Base-by-base conservation (phyloP, 2,113 vertebrate species). In the Sialia sialis region DNA sequence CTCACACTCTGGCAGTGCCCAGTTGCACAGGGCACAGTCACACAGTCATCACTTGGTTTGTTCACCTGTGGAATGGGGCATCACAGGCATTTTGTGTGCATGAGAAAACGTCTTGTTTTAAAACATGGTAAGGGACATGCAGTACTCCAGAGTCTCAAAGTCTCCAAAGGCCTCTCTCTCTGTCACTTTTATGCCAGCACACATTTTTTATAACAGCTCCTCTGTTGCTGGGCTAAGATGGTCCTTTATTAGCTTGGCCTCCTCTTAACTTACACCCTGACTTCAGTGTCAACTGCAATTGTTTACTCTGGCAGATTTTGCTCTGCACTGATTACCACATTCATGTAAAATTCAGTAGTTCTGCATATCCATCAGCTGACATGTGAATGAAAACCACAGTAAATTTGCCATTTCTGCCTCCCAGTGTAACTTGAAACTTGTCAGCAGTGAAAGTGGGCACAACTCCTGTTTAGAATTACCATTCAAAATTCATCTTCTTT, bases 271-370 rank as follows among this genome's bases (percentile, higher is more conserved):
- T 62, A 82, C 0, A 3, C 52, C 66, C 86, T 64, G 49, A 86
- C 49, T 94, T 91, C 59, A 75, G 22, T 36, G 59, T 55, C 91
- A 90, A 32, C 52, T 78, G 54, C 39, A 67, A 64, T 59, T 89
- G 80, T 78, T 94, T 89, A 84, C 32, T 82, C 81, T 89, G 89
- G 84, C 66, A 69, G 59, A 90, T 58, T 88, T 59, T 86, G 32
- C 70, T 77, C 21, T 54, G 81, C 70, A 80, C 55, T 49, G 89
- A 87, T 92, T 89, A 72, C 52, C 7, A 16, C 69, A 59, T 32
- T 89, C 58, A 86, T 56, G 56, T 55, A 90, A 74, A 81, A 74
- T 75, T 70, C 51, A 64, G 81, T 73, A 87, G 69, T 89, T 95
- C 62, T 93, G 48, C 84, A n/a, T 13, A 69, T 52, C 46, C 81